Base-by-base conservation (phyloP, 2,797 vertebrate genomes). In the Fringilla coelebs region DNA sequence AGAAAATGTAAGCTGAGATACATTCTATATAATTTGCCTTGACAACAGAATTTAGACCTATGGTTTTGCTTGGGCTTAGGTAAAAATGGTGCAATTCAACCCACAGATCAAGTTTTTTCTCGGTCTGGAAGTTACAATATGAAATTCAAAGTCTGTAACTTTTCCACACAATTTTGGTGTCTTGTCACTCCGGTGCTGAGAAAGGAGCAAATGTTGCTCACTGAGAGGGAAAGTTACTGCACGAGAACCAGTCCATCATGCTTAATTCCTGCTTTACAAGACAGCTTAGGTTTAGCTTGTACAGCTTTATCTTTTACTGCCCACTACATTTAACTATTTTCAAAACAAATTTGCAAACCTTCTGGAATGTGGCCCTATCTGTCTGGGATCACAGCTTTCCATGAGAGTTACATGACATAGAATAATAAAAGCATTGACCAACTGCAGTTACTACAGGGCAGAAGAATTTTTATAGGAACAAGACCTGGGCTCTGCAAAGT, bases 391-490 rank as follows among this genome's bases (percentile, higher is more conserved):
- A 86, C 1, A 0, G 46, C 17, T 84, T 90, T 84, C 85, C 40
- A 70, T 15, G 13, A 66, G 40, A 80, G 31, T 40, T 73, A 89
- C 31, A 4, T 20, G 49, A n/a, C 19, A 85, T 11, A 60, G n/a
- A 78, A 72, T 58, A 84, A 73, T 32, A 72, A 93, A 94, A 90
- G n/a, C 45, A 52, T 15, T 70, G 51, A 77, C 34, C 60, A 90
- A 38, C 11, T 52, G 36, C 40, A 52, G 55, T 82, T 58, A 68
- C 43, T 48, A 45, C 2, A 11, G 46, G 48, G 36, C 26, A 86
- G 52, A 89, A 84, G 36, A 90, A 85, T 86, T 89, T 94, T 95
- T 84, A 71, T 17, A 90, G 77, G 48, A 94, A 70, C 13, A 70
- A 71, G 74, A 73, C 26, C 29, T 21, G 38, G 49, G 36, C 4